A percentile compares a stretch with the other conserved stretches of the same genome.
phyloP scores from a whole-genome alignment of 2,113 vertebrate species.

The Hemiprocne comata region DNA sequence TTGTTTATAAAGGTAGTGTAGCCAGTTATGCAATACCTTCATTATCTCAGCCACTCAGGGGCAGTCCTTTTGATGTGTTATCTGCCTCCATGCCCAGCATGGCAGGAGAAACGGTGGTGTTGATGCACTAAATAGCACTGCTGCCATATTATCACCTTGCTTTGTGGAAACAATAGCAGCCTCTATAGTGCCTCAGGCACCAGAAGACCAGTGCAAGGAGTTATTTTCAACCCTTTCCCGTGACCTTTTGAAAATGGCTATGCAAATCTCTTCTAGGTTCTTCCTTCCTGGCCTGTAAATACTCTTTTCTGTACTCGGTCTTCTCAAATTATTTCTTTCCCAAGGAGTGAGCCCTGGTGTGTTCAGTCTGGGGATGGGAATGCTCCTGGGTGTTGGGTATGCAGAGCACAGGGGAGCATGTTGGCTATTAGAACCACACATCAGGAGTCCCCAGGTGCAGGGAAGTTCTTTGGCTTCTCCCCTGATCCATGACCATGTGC shows the following conservation, averaged over 20 bases:
- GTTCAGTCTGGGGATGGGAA: background rate
- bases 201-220: background rate
- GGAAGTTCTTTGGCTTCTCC: background rate
- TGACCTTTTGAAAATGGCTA: constrained; percentile 7
- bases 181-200: background rate
- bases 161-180: constrained; percentile 35
- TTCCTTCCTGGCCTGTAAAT: background rate
- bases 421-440: background rate
- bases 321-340: background rate
- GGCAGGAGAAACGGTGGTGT: constrained; percentile 2
- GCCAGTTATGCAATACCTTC: background rate
- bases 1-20: constrained; percentile 26
- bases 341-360: background rate
- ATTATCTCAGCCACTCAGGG: constrained; percentile 6
- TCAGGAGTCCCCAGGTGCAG: background rate
- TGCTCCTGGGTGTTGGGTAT: background rate
- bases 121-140: background rate
- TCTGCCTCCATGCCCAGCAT: constrained; percentile 1
- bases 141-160: constrained; percentile 16
- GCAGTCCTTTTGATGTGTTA: constrained; percentile 55
- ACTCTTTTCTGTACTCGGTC: background rate
- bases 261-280: background rate
- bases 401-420: background rate
- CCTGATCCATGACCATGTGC: accelerated
- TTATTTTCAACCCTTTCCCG: constrained; percentile 35